A percentile compares a stretch with the other conserved stretches of the same genome.
Conservation (phyloP, 2,797 vertebrate genomes). For the Peromyscus aztecus region DNA sequence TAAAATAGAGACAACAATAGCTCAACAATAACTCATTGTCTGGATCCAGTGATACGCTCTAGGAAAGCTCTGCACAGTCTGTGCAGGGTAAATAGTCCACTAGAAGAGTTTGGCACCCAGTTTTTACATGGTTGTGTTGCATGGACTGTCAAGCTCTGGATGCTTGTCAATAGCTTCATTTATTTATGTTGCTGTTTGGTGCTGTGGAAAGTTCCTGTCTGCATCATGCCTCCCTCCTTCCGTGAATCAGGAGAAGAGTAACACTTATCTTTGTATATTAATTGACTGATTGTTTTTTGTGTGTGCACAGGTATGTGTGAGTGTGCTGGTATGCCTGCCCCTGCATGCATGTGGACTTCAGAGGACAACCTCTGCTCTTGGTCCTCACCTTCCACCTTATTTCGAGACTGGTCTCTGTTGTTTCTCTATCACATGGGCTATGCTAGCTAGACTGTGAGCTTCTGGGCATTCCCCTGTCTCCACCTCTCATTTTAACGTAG, state of each 20-base stretch:
- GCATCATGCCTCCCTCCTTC: neutral
- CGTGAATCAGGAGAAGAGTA: neutral
- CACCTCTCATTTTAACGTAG: neutral
- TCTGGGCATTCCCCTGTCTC: neutral
- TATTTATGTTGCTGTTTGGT: neutral
- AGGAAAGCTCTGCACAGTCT: neutral
- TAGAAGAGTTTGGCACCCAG: neutral
- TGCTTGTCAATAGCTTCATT: neutral
- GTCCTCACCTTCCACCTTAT: neutral
- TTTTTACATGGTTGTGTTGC: neutral
- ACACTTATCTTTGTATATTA: no score
- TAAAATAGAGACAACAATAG: neutral
- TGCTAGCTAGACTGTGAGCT: neutral
- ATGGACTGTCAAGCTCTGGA: neutral
- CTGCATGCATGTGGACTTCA: neutral
- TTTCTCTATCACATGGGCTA: neutral
- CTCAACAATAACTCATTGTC: neutral
- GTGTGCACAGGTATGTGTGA: neutral
- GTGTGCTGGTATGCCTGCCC: neutral
- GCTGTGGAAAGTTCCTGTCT: neutral
- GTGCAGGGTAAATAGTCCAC: neutral
- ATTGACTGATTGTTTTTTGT: neutral
- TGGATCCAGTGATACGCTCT: neutral
- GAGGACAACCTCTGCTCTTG: neutral
- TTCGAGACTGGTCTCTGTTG: neutral